phyloP scores from a whole-genome alignment of 23 tunicate species.

The Phallusia fumigata region DNA sequence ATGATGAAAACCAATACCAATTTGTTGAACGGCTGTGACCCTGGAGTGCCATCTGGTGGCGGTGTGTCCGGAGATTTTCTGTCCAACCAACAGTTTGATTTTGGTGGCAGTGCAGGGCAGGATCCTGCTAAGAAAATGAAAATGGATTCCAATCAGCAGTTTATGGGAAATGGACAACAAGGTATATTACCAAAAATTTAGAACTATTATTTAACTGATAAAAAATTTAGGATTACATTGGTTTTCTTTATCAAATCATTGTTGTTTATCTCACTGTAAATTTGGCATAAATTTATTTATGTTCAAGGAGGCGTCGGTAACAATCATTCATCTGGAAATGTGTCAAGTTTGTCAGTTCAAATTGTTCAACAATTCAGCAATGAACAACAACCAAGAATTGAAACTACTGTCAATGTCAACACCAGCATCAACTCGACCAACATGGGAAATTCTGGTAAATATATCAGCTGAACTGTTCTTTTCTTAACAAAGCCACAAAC shows the following conservation, averaged over 20 bases:
- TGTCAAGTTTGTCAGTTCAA: slow-evolving; percentile 18
- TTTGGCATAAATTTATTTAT: background rate
- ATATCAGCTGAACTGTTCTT: background rate
- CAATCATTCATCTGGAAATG: slow-evolving; percentile 13
- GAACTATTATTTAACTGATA: too few species aligned
- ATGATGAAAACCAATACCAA: slow-evolving; percentile 21
- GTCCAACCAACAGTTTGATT: slow-evolving; percentile 17
- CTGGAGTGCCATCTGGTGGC: slow-evolving; percentile 8
- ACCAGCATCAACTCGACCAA: slow-evolving; percentile 49
- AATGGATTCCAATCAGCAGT: slow-evolving; percentile 21
- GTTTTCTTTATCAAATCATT: too few species aligned
- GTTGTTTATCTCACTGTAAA: background rate
- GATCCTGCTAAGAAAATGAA: slow-evolving; percentile 40
- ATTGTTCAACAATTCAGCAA: slow-evolving; percentile 27
- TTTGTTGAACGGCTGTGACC: slow-evolving; percentile 39
- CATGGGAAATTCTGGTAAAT: slow-evolving; percentile 24
- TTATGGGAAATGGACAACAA: background rate
- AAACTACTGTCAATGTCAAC: slow-evolving; percentile 71
- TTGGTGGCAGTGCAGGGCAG: slow-evolving; percentile 2
- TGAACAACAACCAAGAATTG: slow-evolving; percentile 33
- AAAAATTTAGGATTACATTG: too few species aligned
- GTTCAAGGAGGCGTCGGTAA: background rate
- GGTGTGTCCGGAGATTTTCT: background rate
- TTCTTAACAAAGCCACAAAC: background rate
- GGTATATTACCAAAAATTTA: background rate